Conservation (phyloP, 2,888 invertebrate species). For the Tetanocera ferruginea region DNA sequence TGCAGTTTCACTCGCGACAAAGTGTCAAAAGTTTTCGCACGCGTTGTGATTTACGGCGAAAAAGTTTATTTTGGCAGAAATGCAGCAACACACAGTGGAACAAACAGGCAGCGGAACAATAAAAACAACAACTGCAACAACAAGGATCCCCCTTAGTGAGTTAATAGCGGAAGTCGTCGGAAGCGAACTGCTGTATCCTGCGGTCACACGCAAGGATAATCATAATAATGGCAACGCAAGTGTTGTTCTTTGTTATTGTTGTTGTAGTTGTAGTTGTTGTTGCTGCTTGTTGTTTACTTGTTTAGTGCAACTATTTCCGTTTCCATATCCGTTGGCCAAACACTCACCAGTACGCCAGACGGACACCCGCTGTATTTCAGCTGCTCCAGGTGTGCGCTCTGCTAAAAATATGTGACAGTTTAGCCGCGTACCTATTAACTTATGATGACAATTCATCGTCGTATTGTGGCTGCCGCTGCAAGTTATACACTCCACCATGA, state of each 20-base stretch:
- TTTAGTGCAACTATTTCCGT: conserved; percentile 15
- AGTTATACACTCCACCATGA: neutral
- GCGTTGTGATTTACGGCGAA: conserved; percentile 59
- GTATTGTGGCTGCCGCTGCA: neutral
- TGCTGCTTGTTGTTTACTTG: neutral
- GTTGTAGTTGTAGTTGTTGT: neutral
- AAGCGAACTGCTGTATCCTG: conserved; percentile 20
- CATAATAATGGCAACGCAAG: conserved; percentile 23
- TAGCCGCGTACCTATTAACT: conserved; percentile 44
- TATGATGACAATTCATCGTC: conserved; percentile 51
- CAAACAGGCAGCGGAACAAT: neutral
- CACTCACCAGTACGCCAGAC: neutral
- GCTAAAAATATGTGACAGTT: conserved; percentile 18
- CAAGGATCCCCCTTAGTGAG: neutral
- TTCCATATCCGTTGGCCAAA: conserved; percentile 17
- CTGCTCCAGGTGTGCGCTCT: neutral
- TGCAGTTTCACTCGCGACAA: conserved; percentile 42
- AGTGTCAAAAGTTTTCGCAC: conserved; percentile 63
- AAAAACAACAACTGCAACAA: conserved; percentile 2
- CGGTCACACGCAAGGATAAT: conserved; percentile 37
- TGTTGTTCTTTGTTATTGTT: neutral
- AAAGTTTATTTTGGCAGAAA: conserved; percentile 35
- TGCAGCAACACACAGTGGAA: neutral
- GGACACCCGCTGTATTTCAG: neutral
- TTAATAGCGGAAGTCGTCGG: conserved; percentile 19